Evolutionary conservation across 2,797 vertebrate genomes (phyloP), one percentile per base, ranked within the genome.

Genomic region (Anguilla obscura): DNA sequence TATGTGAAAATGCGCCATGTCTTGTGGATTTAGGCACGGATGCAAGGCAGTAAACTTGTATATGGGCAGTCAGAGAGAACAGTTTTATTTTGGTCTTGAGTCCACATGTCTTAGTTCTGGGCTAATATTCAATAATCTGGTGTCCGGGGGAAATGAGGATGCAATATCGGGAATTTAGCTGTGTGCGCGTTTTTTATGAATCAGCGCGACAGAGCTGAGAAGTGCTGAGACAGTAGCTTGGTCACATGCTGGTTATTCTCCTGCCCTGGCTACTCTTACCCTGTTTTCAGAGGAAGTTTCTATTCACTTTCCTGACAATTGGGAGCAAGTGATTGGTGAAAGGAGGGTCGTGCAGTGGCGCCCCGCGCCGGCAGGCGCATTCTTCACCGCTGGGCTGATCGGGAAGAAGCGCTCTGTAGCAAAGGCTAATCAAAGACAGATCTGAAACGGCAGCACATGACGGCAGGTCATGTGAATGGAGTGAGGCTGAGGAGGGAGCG

Each of bases 171-270:
- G 45, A n/a, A 27, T 50, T 50, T 84, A n/a, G 21, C 30, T 84
- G 82, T 52, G 48, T 50, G 10, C 18, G 9, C 16, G 36, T 80
- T 50, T 84, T 52, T 84, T 84, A 84, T 86, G 85, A 86, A 69
- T 40, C 40, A 27, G 56, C 8, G 5, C 8, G 40, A 63, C 24
- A 2, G 36, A 86, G 33, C 58, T 48, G n/a, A 63, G 84, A 85
- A 63, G 56, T 60, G 84, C 56, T 63, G 58, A 85, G 56, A 85
- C 33, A 33, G 56, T 36, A 36, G 30, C 30, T 24, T 60, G 84
- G 84, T 85, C 56, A 63, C 54, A 63, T 85, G 84, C 83, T 84
- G 24, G 21, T 16, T 85, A 33, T 36, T 54, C 12, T 85, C 33
- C 27, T 85, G 56, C 82, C 7, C 24, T 24, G 33, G 21, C 8